Conservation (phyloP, 2,113 vertebrate species). For the Solea solea region DNA sequence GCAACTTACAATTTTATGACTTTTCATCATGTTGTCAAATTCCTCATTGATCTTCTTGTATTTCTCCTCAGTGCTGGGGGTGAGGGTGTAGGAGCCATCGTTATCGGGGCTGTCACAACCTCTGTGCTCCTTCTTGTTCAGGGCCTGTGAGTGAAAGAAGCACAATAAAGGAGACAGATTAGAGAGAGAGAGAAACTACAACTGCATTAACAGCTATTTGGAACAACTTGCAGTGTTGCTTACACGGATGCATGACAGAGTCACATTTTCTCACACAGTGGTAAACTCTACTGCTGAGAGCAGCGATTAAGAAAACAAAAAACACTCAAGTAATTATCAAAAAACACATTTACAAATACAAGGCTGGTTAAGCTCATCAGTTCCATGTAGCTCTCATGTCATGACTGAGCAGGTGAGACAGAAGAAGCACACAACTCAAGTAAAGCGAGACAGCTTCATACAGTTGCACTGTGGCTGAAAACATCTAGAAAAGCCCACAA, state of each 20-base stretch:
- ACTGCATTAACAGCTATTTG: neutral
- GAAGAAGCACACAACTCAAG: too few relatives aligned
- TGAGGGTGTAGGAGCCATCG: slow-evolving; percentile 92
- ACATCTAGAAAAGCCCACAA: too few relatives aligned
- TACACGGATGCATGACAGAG: neutral
- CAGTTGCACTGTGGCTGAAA: too few relatives aligned
- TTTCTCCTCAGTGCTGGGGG: slow-evolving; percentile 96
- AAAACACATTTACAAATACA: too few relatives aligned
- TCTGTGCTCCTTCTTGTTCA: slow-evolving; percentile 98
- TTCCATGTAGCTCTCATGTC: too few relatives aligned
- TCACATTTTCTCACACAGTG: too few relatives aligned
- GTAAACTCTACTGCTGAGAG: too few relatives aligned
- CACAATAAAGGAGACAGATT: neutral
- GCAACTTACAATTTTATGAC: slow-evolving; percentile 92
- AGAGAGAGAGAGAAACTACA: neutral
- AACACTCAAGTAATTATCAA: too few relatives aligned
- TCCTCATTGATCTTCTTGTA: slow-evolving; percentile 99
- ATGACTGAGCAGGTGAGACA: too few relatives aligned
- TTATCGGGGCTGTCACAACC: slow-evolving; percentile 95
- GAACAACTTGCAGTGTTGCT: slow-evolving; percentile 1
- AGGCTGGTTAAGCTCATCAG: too few relatives aligned
- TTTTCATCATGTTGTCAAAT: slow-evolving; percentile 99
- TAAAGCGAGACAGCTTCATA: too few relatives aligned
- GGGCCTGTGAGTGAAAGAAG: slow-evolving; percentile 85
- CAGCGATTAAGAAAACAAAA: too few relatives aligned